Evolutionary conservation across 2,888 invertebrate species (phyloP).

Genomic region (Oxytorus armatus): DNA sequence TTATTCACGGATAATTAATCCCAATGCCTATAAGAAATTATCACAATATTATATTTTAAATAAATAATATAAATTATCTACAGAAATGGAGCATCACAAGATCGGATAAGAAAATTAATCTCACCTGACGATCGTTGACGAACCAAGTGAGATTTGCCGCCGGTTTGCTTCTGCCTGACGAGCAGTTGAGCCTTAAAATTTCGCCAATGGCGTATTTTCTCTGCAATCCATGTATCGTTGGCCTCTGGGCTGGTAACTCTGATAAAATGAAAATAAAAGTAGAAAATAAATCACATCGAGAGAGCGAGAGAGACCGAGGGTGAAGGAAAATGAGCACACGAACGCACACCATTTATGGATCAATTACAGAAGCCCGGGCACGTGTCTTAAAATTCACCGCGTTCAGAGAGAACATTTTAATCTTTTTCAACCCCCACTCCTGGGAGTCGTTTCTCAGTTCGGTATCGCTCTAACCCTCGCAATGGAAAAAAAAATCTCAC

Average conservation of each 20-base stretch:
- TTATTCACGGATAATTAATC: too few relatives aligned
- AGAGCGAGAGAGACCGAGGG: background rate
- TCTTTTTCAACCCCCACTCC: conserved; percentile 59
- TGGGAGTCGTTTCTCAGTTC: conserved; percentile 47
- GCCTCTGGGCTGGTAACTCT: conserved; percentile 81
- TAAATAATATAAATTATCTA: too few relatives aligned
- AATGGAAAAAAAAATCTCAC: conserved; percentile 37
- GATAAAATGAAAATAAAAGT: conserved; percentile 55
- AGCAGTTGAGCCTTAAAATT: conserved; percentile 79
- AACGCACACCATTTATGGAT: conserved; percentile 60
- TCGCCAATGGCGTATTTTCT: conserved; percentile 81
- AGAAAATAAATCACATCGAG: background rate
- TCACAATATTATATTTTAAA: too few relatives aligned
- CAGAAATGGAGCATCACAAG: too few relatives aligned
- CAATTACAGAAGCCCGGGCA: conserved; percentile 60
- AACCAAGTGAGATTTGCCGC: conserved; percentile 83
- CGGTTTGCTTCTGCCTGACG: conserved; percentile 81
- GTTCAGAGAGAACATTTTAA: conserved; percentile 48
- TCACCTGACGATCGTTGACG: conserved; percentile 82
- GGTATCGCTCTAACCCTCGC: conserved; percentile 8
- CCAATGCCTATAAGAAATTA: too few relatives aligned
- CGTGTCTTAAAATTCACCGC: conserved; percentile 51
- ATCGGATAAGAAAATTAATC: conserved; percentile 38
- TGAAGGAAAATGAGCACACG: conserved; percentile 42
- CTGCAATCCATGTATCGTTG: conserved; percentile 81